Evolutionary conservation across 2,888 invertebrate genomes (phyloP), one percentile per base, ranked within the genome.

Genomic region (Oscheius sp.): DNA sequence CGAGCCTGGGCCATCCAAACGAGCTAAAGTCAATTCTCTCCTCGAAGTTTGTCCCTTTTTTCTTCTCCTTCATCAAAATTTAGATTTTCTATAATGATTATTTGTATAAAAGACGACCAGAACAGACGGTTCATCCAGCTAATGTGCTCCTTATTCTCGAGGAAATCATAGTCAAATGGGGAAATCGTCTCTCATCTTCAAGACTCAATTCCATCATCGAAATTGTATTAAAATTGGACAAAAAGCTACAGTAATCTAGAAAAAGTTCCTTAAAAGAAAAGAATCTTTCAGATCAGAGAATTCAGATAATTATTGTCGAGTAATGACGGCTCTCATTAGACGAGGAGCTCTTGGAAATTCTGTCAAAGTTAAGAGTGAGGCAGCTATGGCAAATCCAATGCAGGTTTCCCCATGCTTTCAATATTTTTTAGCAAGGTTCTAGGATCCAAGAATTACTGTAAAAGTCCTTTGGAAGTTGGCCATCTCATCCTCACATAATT

Each of bases 391-490:
- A 8, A 27, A 53, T 34, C 27, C 39, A 2, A 65, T 42, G 52
- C 17, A 34, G 15, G 39, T 65, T 23, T 29, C 23, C 23, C 61
- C n/a, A n/a, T n/a, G 15, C 45, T 31, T 12, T 63, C n/a, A 17
- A 3, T 52, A 27, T 45, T 17, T 20, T 58, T 45, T 58, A n/a
- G 45, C 17, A 27, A n/a, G 6, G 8, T 53, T 53, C 27, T n/a
- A 65, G 65, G 65, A 65, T 53, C 65, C 65, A 15, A n/a, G 37
- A 25, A 29, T 53, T 2, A 34, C 37, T 0, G 34, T 65, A 6
- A 52, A 65, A 23, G 34, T 23, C 3, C 29, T 65, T 10, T 65
- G 65, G 65, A 52, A 65, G 29, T 23, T 42, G 25, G 37, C 65
- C 1, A 23, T 65, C 15, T n/a, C 42, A 3, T n/a, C 53, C 6